Conservation (phyloP, 35 echinoderm and acorn worm genomes). For the Anneissia japonica region DNA sequence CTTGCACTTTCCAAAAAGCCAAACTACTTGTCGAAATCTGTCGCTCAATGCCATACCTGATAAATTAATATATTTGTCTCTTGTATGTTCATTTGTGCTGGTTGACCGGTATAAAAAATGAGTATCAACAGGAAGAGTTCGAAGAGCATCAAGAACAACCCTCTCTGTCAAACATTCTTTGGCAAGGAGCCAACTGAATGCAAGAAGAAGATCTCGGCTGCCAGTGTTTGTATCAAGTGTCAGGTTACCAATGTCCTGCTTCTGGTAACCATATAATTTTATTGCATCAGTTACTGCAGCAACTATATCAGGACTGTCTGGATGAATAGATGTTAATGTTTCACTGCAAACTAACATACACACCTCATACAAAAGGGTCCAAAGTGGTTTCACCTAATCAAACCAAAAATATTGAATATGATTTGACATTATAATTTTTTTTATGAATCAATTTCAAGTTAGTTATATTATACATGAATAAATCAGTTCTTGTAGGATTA, state of each 20-base stretch:
- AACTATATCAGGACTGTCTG: neutral
- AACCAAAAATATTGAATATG: too few relatives aligned
- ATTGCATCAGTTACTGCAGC: neutral
- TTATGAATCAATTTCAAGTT: too few relatives aligned
- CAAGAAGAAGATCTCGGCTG: neutral
- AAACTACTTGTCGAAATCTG: neutral
- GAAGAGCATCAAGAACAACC: neutral
- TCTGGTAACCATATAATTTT: neutral
- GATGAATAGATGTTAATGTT: neutral
- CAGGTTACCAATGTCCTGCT: neutral
- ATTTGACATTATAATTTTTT: too few relatives aligned
- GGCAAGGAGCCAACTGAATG: neutral
- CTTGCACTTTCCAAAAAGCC: neutral
- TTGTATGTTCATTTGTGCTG: neutral
- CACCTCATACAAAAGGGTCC: neutral
- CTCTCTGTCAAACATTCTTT: neutral
- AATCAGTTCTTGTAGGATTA: too few relatives aligned
- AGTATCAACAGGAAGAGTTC: neutral
- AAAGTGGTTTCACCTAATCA: neutral
- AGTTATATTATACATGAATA: too few relatives aligned
- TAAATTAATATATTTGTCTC: neutral
- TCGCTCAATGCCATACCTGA: neutral
- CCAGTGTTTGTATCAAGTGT: neutral
- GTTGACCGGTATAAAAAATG: too few relatives aligned
- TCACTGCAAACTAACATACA: neutral